Base-by-base conservation (phyloP, 2,797 vertebrate genomes). In the Phoebastria nigripes region DNA sequence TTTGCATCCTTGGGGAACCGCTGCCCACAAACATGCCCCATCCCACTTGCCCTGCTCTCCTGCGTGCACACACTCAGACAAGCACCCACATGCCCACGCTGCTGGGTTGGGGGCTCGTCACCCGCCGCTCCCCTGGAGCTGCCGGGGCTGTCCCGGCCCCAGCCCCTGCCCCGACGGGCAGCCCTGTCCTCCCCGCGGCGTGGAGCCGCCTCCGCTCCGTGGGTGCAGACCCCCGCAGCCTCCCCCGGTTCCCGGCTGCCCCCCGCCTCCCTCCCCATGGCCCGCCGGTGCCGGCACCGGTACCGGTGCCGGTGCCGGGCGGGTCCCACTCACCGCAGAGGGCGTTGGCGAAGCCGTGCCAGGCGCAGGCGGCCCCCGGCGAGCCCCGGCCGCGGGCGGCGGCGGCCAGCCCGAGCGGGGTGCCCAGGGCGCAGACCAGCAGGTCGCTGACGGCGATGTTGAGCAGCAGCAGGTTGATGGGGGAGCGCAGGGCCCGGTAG, bases 401-500 rank as follows among this genome's bases (percentile, higher is more conserved):
- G 21, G 72, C 56, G 26, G 29, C 46, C 35, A 77, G 46, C 35
- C 46, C 46, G 6, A 61, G 66, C 19, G 66, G 79, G 44, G 55
- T 59, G 79, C 79, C 63, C 52, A 21, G 78, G 52, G 78, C 78
- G 42, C 78, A 56, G 78, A 67, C 61, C 63, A 54, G 78, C n/a
- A 41, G 65, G 79, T 70, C 65, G 79, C 79, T 51, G 79, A 70
- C 8, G 31, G 98, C 98, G 87, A 99, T 99, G 98, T 98, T 99
- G 26, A 98, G 94, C 91, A 98, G 97, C 69, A 99, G 98, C 96
- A 98, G 97, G 98, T 98, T 98, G 94, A 99, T 98, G 83, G 98
- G 98, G 17, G 98, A 98, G 15, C 98, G 98, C 97, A 98, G 97
- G 79, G 97, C 96, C 97, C 98, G 98, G 97, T 98, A 98, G 84